Base-by-base conservation (phyloP, 2,888 invertebrate genomes). In the Lasioglossum zephyrum region DNA sequence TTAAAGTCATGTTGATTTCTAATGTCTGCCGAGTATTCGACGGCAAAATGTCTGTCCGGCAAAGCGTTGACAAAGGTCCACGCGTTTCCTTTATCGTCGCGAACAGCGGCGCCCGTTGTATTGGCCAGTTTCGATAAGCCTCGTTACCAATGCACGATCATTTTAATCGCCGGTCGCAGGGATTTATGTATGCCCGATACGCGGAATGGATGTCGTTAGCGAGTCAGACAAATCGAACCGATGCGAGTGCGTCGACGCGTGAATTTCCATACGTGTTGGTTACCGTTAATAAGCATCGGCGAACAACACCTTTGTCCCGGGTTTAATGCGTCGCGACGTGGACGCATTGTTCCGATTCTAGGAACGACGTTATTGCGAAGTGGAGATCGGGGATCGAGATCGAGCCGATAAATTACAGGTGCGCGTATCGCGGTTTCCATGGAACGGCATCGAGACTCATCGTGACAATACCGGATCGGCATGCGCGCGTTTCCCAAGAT, bases 401-500 rank as follows among this genome's bases (percentile, higher is more conserved):
- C 47, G 82, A 26, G 26, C 60, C 31, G 41, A 69, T 82, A 44
- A 57, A 82, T 82, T 53, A 36, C 57, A 81, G 60, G 44, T 66
- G 66, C 49, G 16, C 70, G 36, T 26, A 18, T 44, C 31, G 47
- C 69, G 22, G 57, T 36, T 73, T 73, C 22, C 82, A 11, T 18
- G 73, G 66, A 79, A 82, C 66, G 16, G 44, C 26, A 16, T 13
- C 79, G 39, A 66, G 74, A 79, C 74, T 26, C 69, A 31, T 53
- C 63, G 77, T 82, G 74, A 84, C 82, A 47, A 18, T 57, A 57
- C 73, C 31, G 36, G 73, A 85, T 82, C 73, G 83, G 84, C 39
- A 84, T 73, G 69, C 78, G 31, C 74, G 8, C 72, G 22, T 66
- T 74, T 84, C 69, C n/a, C 49, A 41, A 26, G 85, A 77, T 85